Evolutionary conservation across 1,140 invertebrate species (phyloP), one percentile per base, ranked within the genome.

Genomic region (Antheraea mylitta): DNA sequence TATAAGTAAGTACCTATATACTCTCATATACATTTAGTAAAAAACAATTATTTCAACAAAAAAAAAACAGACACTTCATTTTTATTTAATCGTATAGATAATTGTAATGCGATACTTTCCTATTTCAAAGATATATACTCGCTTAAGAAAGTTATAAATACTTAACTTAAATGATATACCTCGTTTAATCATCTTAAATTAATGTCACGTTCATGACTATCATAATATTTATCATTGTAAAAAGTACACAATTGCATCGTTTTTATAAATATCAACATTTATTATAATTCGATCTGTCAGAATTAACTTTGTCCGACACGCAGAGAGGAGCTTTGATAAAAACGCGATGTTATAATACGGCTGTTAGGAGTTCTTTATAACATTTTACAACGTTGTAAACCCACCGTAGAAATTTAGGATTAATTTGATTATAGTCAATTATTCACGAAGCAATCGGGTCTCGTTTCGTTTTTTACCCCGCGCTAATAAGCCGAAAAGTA

Each of bases 391-490:
- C 87, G 87, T 76, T 83, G 80, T 92, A 92, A 92, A 92, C 90
- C 85, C 85, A 92, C 90, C 88, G 87, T 92, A 88, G 84, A 83
- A 90, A 90, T 90, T 89, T 86, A 87, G 89, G 82, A 90, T 92
- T 92, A 90, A 92, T 90, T 92, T 92, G 86, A 92, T 92, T 92
- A 89, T 90, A 76, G 88, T 90, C 86, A 92, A 90, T 92, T 90
- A 92, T 92, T 90, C 87, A 92, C 83, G 86, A 90, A 85, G 85
- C 80, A 85, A 83, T 86, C 80, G 78, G 77, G 69, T 66, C 85
- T 87, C 84, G 80, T 87, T 89, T 79, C 66, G 79, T 86, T 89
- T 91, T 91, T 90, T 90, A 83, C 83, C 82, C 83, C 82, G 75
- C 86, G 83, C 85, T 92, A 92, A 92, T 92, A 90, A 92, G 87